phyloP scores from a whole-genome alignment of 2,888 invertebrate species.

The Chrysolina oricalcia region DNA sequence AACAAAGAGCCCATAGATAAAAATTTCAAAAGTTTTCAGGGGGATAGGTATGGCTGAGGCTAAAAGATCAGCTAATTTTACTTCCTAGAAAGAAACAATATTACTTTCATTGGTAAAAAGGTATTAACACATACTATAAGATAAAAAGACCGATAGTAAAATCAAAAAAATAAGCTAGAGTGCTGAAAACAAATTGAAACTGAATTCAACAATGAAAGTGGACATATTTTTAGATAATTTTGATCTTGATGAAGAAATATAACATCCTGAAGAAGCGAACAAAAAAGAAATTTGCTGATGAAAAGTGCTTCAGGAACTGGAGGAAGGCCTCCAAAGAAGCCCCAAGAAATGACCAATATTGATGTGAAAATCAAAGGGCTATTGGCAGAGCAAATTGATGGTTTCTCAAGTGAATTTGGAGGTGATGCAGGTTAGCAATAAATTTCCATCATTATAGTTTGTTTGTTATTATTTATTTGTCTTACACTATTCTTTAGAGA shows the following conservation, averaged over 20 bases:
- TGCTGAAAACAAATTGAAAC: conserved; percentile 31
- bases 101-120: conserved; percentile 9
- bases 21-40: too few relatives aligned
- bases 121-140: conserved; percentile 22
- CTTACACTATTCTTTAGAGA: not conserved
- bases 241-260: conserved; percentile 43
- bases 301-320: conserved; percentile 47
- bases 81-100: conserved; percentile 7
- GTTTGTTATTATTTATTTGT: not conserved
- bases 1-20: too few relatives aligned
- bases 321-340: conserved; percentile 39
- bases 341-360: conserved; percentile 36
- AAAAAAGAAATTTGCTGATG: conserved; percentile 50
- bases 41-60: too few relatives aligned
- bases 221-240: conserved; percentile 27
- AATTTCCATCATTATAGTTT: not conserved
- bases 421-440: conserved; percentile 17
- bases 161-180: conserved; percentile 27
- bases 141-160: conserved; percentile 21
- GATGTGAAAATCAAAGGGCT: conserved; percentile 32
- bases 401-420: conserved; percentile 1
- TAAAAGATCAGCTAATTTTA: too few relatives aligned
- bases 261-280: conserved; percentile 49
- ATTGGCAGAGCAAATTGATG: conserved; percentile 10
- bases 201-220: too few relatives aligned